Evolutionary conservation across 2,113 vertebrate species (phyloP), one percentile per base, ranked within the genome.

Genomic region (Lophius piscatorius): DNA sequence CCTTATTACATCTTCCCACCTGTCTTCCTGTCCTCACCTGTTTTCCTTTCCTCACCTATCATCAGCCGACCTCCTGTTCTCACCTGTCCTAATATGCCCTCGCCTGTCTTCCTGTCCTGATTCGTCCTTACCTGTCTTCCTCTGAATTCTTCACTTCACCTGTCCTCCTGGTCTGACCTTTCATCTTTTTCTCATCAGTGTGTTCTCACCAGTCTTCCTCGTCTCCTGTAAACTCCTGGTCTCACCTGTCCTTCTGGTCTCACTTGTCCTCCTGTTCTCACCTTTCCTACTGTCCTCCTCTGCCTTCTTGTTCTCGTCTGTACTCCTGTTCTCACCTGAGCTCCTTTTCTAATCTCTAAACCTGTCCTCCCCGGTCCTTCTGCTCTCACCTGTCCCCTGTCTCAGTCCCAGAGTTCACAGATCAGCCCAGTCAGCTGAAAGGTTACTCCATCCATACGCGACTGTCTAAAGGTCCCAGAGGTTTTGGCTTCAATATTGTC

Each of bases 401-500:
- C 11, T 66, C 66, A 92, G 91, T 91, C 45, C 86, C 90, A 61
- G 80, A 87, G 64, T 93, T 92, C 81, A 90, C 88, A 0, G 91
- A 91, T 14, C 88, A 91, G 81, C 90, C 91, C 18, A 67, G 78
- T 7, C 84, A 85, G 51, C 69, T 93, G 69, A 82, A 70, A 42
- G 92, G 92, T 31, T 91, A 89, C 86, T 91, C 91, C 59, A 88
- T 93, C 70, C 91, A 91, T 83, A 92, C 90, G 0, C 86, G 91
- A 4, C 88, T 93, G 9, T 90, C 88, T 1, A 93, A 93, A 77
- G 91, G 92, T 1, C 89, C 91, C 2, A 70, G 90, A 66, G 92
- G 92, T 0, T 93, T 93, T 9, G 92, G 91, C 55, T 93, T 93
- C 71, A 93, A 93, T 84, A 93, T 93, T 3, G 92, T 92, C 0